A percentile compares a stretch with the other conserved stretches of the same genome.
Conservation (phyloP, 2,113 vertebrate species). For the Misgurnus anguillicaudatus region DNA sequence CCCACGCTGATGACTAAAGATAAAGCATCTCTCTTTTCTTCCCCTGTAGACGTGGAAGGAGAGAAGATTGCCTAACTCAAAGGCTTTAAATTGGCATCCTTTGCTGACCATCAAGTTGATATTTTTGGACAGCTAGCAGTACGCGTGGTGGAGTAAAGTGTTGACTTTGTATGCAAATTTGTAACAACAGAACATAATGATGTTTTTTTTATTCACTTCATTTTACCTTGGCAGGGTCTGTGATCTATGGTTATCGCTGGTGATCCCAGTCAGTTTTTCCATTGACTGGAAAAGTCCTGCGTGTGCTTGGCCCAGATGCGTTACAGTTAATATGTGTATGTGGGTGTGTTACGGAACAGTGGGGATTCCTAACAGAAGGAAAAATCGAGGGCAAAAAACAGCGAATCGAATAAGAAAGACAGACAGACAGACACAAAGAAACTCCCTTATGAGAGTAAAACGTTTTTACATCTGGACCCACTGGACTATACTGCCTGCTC, state of each 20-base stretch:
- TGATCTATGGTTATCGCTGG: slow-evolving; percentile 8
- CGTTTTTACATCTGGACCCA: slow-evolving; percentile 79
- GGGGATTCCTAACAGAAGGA: slow-evolving; percentile 74
- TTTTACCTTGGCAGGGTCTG: not conserved
- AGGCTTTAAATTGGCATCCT: slow-evolving; percentile 34
- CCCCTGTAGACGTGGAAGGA: slow-evolving; percentile 17
- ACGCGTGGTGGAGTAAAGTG: slow-evolving; percentile 28
- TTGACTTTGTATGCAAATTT: slow-evolving; percentile 47
- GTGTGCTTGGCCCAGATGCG: slow-evolving; percentile 9
- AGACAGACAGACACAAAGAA: slow-evolving; percentile 77
- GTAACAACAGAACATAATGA: slow-evolving; percentile 45
- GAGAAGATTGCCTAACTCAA: slow-evolving; percentile 21
- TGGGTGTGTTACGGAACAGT: slow-evolving; percentile 71
- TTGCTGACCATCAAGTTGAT: slow-evolving; percentile 5
- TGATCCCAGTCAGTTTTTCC: not conserved
- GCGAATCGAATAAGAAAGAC: slow-evolving; percentile 19
- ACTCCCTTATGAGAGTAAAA: slow-evolving; percentile 78
- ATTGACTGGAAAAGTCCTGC: not conserved
- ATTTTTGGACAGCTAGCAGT: slow-evolving; percentile 18
- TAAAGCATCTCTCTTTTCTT: slow-evolving; percentile 28
- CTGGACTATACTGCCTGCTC: slow-evolving; percentile 69
- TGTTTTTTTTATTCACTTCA: slow-evolving; percentile 35
- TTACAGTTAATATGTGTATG: slow-evolving; percentile 30
- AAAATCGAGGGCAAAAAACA: slow-evolving; percentile 9
- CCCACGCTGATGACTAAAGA: slow-evolving; percentile 31